Conservation (phyloP, 2,797 vertebrate species). For the Microhierax caerulescens region DNA sequence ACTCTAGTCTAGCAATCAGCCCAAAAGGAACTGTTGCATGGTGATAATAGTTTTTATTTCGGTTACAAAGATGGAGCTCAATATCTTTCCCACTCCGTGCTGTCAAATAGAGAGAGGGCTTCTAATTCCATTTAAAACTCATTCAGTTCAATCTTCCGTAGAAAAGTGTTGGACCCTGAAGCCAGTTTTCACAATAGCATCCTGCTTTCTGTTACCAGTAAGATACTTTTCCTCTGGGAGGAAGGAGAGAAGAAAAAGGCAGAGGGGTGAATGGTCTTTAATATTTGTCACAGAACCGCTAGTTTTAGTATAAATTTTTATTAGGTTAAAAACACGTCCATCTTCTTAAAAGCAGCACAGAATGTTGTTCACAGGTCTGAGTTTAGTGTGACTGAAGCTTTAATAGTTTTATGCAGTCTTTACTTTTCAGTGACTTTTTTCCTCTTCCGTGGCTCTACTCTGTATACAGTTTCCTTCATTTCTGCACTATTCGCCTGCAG, state of each 20-base stretch:
- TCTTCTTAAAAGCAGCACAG: background rate
- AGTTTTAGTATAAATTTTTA: background rate
- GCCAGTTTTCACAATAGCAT: background rate
- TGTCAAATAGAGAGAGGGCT: background rate
- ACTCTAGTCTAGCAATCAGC: background rate
- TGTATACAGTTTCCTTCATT: background rate
- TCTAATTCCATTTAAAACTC: background rate
- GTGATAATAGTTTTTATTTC: background rate
- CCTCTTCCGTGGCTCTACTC: background rate
- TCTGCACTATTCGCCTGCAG: background rate
- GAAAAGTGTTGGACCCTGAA: background rate
- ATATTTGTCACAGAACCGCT: background rate
- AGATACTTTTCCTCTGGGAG: background rate
- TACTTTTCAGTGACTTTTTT: background rate
- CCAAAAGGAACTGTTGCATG: background rate
- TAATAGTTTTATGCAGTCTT: background rate
- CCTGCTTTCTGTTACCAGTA: background rate
- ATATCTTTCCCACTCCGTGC: background rate
- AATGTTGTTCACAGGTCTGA: background rate
- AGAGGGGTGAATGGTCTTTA: background rate
- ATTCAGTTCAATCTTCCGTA: background rate
- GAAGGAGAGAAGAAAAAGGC: background rate
- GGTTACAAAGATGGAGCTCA: background rate
- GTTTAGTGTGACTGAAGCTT: background rate
- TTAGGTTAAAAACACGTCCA: background rate